Evolutionary conservation across 2,113 vertebrate genomes (phyloP).

Genomic region (Rhinogobius similis): DNA sequence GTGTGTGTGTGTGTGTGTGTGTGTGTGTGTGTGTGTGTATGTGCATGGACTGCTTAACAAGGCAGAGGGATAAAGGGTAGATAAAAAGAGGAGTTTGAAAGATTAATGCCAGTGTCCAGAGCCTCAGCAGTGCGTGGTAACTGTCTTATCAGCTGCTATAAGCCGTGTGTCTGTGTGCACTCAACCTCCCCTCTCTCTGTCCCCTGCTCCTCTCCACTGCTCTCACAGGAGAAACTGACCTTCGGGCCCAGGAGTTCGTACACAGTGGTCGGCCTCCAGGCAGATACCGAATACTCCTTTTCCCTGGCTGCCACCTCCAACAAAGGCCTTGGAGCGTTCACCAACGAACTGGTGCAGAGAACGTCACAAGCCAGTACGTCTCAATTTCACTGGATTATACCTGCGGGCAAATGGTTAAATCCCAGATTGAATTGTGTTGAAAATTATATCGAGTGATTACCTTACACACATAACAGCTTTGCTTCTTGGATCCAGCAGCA

Average conservation of each 20-base stretch:
- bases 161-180: conserved; percentile 18
- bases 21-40: conserved; percentile 21
- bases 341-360: conserved; percentile 89
- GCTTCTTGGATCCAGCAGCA: conserved; percentile 30
- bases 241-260: conserved; percentile 88
- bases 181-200: conserved; percentile 12
- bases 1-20: too few species aligned
- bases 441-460: conserved; percentile 25
- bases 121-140: conserved; percentile 17
- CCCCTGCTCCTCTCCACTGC: conserved; percentile 23
- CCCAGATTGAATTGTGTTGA: conserved; percentile 16
- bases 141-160: conserved; percentile 28
- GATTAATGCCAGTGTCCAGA: conserved; percentile 28
- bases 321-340: conserved; percentile 95
- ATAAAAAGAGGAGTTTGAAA: conserved; percentile 37
- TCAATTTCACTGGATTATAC: conserved; percentile 29
- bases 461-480: conserved; percentile 22
- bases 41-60: conserved; percentile 27
- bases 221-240: conserved; percentile 84
- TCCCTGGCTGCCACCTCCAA: conserved; percentile 92
- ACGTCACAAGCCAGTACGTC: conserved; percentile 98
- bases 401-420: conserved; percentile 4
- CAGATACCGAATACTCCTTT: conserved; percentile 96
- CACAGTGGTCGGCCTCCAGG: conserved; percentile 89
- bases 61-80: conserved; percentile 20